Evolutionary conservation across 1,140 invertebrate species (phyloP), one percentile per base, ranked within the genome.

Genomic region (Drosophila mayri): DNA sequence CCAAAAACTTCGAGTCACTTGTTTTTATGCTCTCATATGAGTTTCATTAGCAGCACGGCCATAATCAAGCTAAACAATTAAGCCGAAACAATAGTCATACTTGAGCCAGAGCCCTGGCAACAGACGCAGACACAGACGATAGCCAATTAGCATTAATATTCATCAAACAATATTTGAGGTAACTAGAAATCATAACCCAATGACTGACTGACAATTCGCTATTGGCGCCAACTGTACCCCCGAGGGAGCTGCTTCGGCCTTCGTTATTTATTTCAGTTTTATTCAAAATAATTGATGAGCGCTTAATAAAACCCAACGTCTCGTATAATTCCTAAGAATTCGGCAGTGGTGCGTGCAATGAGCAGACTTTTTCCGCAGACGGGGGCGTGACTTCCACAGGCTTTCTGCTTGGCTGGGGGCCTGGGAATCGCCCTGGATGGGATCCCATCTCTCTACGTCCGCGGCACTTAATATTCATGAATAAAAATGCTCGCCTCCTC

Each of bases 261-360:
- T 6, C 46, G 49, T 84, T 78, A 81, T 84, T 87, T 77, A 87
- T 90, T 64, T 37, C 72, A 52, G 52, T 88, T 88, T 76, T 76
- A 71, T 80, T 68, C 52, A 54, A 70, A 76, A 75, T 82, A 90
- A 88, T 90, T 90, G 81, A 81, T 87, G 88, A 87, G 72, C 80
- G 87, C 82, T 91, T 91, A 91, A 91, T 91, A 91, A 91, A 88
- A 91, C 46, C 81, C 72, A 91, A 91, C 76, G 90, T 91, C 68
- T 91, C 88, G 74, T 88, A 91, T 85, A 91, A 91, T 91, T 91
- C 66, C 84, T 61, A 60, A 66, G 88, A 91, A 91, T 75, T 85
- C 64, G 76, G 62, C 81, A 91, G 64, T 72, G 72, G 74, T 81
- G 83, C 88, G 58, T 91, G 70, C 77, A 80, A 79, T 76, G 78